Evolutionary conservation across 2,888 invertebrate genomes (phyloP), one percentile per base, ranked within the genome.

Genomic region (Lymantria monacha): DNA sequence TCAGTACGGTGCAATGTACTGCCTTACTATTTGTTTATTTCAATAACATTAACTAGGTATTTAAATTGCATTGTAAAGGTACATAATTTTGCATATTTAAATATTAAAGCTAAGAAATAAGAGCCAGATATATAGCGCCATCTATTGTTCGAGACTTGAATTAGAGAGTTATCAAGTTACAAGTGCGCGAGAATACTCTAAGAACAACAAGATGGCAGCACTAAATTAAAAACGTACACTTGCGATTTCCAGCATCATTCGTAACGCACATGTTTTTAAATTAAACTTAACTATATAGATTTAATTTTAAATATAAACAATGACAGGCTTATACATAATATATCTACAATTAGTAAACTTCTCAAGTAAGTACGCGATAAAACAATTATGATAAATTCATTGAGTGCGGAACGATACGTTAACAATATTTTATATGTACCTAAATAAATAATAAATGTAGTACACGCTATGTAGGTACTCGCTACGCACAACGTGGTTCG

Each of bases 201-300:
- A 30, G 33, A 33, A 41, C 45, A 44, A 57, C 70, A 74, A 83
- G 83, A 81, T 77, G 83, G 81, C 79, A 54, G 47, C 47, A 41
- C 38, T 38, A 2, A 3, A 38, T n/a, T 22, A 5, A 12, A 38
- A 12, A 12, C 12, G 38, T 3, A 8, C 33, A 33, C 9, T 33
- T 33, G 22, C 22, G 22, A 22, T 22, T 22, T 5, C 5, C 22
- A 5, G 22, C 22, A 22, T 22, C 5, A 33, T 33, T 33, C 33
- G 22, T 22, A 22, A 33, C 33, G 33, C 10, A 33, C 1, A 10
- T 33, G 7, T 10, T 33, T 33, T 33, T 33, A 10, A 33, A 33
- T 33, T 10, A 33, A 1, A 33, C 33, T 33, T 2, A 33, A 33
- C 2, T 8, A 33, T 8, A 33, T 33, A 33, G 9, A 33, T 9